Evolutionary conservation across 2,113 vertebrate species (phyloP).

Genomic region (Lagopus leucura): DNA sequence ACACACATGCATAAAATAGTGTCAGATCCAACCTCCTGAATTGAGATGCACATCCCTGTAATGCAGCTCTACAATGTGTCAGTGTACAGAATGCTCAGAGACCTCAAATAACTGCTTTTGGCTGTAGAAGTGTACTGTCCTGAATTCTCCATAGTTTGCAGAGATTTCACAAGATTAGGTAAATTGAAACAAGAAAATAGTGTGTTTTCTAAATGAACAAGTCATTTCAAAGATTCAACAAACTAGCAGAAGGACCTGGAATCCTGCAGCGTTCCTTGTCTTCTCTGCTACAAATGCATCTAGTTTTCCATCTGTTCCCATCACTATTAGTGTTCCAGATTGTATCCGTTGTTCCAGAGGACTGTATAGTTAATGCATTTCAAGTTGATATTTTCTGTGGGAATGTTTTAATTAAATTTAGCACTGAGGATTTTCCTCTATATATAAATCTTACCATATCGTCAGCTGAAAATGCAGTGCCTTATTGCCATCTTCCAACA

Average conservation of each 20-base stretch:
- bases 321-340: not conserved
- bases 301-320: not conserved
- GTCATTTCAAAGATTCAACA: slow-evolving; percentile 3
- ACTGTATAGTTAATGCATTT: not conserved
- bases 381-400: not conserved
- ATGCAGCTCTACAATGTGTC: not conserved
- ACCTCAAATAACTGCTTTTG: not conserved
- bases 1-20: not conserved
- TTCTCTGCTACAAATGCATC: not conserved
- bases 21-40: slow-evolving; percentile 10
- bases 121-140: not conserved
- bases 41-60: not conserved
- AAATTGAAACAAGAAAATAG: slow-evolving; percentile 22
- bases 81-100: not conserved
- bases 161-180: not conserved
- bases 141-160: not conserved
- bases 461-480: not conserved
- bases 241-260: not conserved
- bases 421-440: not conserved
- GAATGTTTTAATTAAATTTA: not conserved
- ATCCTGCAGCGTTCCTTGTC: not conserved
- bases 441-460: not conserved
- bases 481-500: not conserved
- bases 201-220: slow-evolving; percentile 1
- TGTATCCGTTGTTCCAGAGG: not conserved